Conservation (phyloP, 1,140 invertebrate species). For the Gerris buenoi region DNA sequence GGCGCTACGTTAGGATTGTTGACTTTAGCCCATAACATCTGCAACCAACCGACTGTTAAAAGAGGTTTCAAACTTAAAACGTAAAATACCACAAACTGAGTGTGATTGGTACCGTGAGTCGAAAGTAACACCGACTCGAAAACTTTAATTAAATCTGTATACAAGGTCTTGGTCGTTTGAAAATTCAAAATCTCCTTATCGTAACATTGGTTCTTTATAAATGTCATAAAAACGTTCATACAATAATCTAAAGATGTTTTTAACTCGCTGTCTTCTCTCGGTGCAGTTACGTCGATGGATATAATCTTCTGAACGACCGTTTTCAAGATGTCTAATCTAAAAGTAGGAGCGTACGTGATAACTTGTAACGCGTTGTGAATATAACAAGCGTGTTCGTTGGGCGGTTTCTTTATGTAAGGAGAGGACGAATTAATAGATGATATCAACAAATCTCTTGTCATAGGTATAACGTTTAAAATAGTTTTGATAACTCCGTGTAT, state of each 20-base stretch:
- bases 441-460: conserved; percentile 38
- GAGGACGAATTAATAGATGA: conserved; percentile 37
- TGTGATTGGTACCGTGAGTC: conserved; percentile 54
- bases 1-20: conserved; percentile 44
- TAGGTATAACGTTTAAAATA: conserved; percentile 41
- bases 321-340: conserved; percentile 41
- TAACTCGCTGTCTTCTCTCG: background rate
- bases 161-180: background rate
- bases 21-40: conserved; percentile 59
- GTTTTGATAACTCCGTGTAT: conserved; percentile 38
- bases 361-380: conserved; percentile 31
- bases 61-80: conserved; percentile 45
- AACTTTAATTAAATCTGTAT: conserved; percentile 21
- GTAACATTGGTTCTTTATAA: background rate
- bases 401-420: conserved; percentile 44
- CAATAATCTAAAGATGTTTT: background rate
- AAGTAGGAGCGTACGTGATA: conserved; percentile 42
- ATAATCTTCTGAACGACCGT: conserved; percentile 49
- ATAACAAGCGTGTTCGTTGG: conserved; percentile 24
- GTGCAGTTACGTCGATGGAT: background rate
- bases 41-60: conserved; percentile 50
- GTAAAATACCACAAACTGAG: conserved; percentile 67
- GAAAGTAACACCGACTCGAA: conserved; percentile 60
- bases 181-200: background rate
- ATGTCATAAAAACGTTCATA: background rate